A percentile compares a stretch with the other conserved stretches of the same genome.
Conservation (phyloP, 2,797 vertebrate species). For the Brotula barbata region DNA sequence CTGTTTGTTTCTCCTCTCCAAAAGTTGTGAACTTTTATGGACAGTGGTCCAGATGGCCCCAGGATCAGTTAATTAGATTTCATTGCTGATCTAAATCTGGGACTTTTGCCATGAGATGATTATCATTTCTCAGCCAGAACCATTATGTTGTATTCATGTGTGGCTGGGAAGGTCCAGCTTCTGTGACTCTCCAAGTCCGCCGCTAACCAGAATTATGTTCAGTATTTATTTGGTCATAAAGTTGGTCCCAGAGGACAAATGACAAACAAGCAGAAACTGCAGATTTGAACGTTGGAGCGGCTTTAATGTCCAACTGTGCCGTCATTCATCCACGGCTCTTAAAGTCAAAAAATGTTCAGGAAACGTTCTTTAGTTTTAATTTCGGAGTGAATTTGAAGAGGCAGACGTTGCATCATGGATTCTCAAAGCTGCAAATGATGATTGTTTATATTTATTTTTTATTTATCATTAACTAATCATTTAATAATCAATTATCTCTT, state of each 20-base stretch:
- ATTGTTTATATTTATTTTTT: too few species aligned
- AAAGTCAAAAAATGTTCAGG: neutral
- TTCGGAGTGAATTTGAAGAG: too few species aligned
- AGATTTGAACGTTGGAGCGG: neutral
- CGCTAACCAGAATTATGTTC: neutral
- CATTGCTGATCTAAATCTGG: constrained; percentile 1
- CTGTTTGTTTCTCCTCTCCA: neutral
- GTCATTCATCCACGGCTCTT: neutral
- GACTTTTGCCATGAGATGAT: neutral
- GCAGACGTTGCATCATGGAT: too few species aligned
- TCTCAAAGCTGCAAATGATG: too few species aligned
- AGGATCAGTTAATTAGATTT: constrained; percentile 19
- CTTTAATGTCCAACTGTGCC: too few species aligned
- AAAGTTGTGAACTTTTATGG: neutral
- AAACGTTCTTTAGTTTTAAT: too few species aligned
- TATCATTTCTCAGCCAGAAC: neutral
- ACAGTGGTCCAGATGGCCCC: neutral
- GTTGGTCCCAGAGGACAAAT: neutral
- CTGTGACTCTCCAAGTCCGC: neutral
- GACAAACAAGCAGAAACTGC: neutral
- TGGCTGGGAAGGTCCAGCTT: neutral
- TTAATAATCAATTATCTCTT: too few species aligned
- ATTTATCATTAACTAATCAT: too few species aligned
- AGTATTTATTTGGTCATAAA: neutral
- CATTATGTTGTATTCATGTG: neutral